These are phyloP conservation scores for Daktulosphaira vitifoliae DNA, from an alignment of 1,140 invertebrate genomes.

Conservation along the genomic window DNA sequence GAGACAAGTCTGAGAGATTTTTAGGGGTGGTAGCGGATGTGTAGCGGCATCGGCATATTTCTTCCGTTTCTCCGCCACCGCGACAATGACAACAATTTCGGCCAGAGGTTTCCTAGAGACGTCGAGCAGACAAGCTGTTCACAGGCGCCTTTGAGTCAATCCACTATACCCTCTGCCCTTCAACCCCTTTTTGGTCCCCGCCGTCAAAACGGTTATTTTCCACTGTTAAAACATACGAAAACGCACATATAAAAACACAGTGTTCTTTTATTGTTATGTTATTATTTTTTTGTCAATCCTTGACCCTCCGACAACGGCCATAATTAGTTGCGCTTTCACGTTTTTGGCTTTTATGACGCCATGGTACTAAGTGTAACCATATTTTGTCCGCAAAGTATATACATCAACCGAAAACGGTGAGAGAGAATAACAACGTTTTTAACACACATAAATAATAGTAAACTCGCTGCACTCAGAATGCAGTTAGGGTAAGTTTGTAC, in stretches of 20 bases:
- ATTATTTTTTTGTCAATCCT: neutral
- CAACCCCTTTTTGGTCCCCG: too few species aligned
- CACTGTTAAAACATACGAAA: neutral
- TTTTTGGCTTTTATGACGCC: slow-evolving; percentile 17
- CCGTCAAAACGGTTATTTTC: slow-evolving; percentile 9
- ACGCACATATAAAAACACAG: slow-evolving; percentile 10
- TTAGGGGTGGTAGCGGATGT: neutral
- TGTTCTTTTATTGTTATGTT: neutral
- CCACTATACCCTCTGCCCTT: neutral
- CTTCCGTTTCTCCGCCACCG: neutral
- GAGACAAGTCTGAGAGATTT: neutral
- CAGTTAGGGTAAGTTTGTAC: too few species aligned
- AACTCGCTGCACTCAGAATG: too few species aligned
- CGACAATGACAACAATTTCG: neutral
- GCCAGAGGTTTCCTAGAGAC: slow-evolving; percentile 12
- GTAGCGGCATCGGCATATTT: slow-evolving; percentile 19
- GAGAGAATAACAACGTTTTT: too few species aligned
- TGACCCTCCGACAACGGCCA: slow-evolving; percentile 1
- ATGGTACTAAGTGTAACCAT: slow-evolving; percentile 21
- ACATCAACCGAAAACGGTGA: too few species aligned
- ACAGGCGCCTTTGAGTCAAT: slow-evolving; percentile 24
- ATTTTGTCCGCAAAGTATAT: slow-evolving; percentile 2
- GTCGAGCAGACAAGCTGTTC: slow-evolving; percentile 18
- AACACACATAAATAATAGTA: too few species aligned
- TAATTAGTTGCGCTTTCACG: slow-evolving; percentile 31